Evolutionary conservation across 2,888 invertebrate species (phyloP), one percentile per base, ranked within the genome.

Genomic region (Eupithecia abbreviata): DNA sequence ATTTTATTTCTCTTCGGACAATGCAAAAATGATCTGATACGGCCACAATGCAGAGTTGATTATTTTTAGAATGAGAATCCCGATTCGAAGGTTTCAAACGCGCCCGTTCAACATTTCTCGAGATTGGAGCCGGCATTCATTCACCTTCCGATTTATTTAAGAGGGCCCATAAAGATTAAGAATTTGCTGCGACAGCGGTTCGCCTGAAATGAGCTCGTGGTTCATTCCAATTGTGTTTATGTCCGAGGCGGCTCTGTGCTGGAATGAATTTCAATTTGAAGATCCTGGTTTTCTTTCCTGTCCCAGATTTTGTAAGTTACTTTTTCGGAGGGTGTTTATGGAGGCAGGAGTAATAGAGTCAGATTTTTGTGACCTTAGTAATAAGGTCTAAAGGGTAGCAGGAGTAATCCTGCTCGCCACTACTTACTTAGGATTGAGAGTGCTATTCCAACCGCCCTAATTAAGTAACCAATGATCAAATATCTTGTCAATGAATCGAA

Each of bases 101-200:
- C 79, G 77, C 79, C 80, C 81, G 81, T 82, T 80, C 80, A 81
- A 81, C 81, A 80, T 81, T 81, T 82, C 79, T 77, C 80, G 71
- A 80, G 80, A 80, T 82, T 80, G 80, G 73, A 80, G 76, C 75
- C 77, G 77, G 78, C 79, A 78, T 82, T 82, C 82, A 81, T 82
- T 80, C 81, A 80, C 79, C 78, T 76, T 72, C 80, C 81, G 81
- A 82, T 82, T 82, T 82, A 82, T 82, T 82, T 82, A 80, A 82
- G 81, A 82, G 82, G 82, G 80, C 78, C 81, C 79, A 81, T 82
- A 82, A 82, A 82, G 82, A 82, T 81, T 82, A 82, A 82, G 82
- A 82, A 81, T 82, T 81, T 81, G 82, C 82, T 78, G 74, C 73
- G 81, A 82, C 79, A 81, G 79, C 74, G 77, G 77, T 77, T 73